Conservation (phyloP, 1,140 invertebrate genomes). For the fruit fly (Drosophila melanogaster) region Release_6_plus_ISO1_MT NC_004354.4:21071001-21071500, state of each 20-base stretch:
- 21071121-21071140: no score
- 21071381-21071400: no score
- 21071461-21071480: no score
- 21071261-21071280: background rate
- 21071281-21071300: background rate
- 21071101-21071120: constrained; percentile 2
- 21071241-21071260: constrained; percentile 13
- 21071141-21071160: no score
- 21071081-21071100: constrained; percentile 43
- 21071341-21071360: no score
- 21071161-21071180: background rate
- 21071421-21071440: no score
- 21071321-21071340: no score
- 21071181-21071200: background rate
- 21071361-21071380: no score
- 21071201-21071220: constrained; percentile 28
- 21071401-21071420: no score
- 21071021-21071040: constrained; percentile 39
- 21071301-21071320: background rate
- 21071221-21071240: background rate
- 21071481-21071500: no score
- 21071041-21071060: constrained; percentile 13
- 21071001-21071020: constrained; percentile 34
- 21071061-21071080: background rate
- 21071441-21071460: no score